Percentiles rank a stretch among this genome's conserved stretches.
phyloP scores from a whole-genome alignment of 2,797 vertebrate genomes.

The Diplodus puntazzo region DNA sequence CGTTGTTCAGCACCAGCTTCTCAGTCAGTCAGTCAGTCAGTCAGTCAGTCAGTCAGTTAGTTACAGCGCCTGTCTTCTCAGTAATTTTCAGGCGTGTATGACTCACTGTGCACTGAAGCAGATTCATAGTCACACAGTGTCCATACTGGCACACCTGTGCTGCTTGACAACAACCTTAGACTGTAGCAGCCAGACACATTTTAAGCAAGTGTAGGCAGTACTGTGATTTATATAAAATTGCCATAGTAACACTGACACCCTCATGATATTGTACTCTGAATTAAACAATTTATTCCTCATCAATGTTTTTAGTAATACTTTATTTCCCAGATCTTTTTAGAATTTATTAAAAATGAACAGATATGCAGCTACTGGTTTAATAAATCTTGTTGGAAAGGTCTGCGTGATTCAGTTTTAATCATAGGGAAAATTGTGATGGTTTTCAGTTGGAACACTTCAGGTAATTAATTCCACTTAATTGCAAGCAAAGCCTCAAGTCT shows the following conservation, averaged over 20 bases:
- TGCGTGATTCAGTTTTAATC: neutral
- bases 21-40: constrained; percentile 24
- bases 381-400: neutral
- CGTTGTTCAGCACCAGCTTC: constrained; percentile 18
- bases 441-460: neutral
- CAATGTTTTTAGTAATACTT: neutral
- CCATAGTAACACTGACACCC: neutral
- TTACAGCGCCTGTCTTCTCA: constrained; percentile 30
- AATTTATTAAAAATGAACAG: neutral
- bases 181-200: constrained; percentile 12
- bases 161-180: constrained; percentile 35
- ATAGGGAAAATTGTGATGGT: neutral
- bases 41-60: constrained; percentile 30
- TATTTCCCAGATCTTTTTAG: neutral
- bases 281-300: neutral
- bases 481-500: neutral
- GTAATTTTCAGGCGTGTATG: constrained; percentile 68
- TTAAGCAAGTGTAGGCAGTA: neutral
- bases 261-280: neutral
- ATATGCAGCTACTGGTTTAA: neutral
- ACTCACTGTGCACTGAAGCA: constrained; percentile 58
- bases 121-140: constrained; percentile 36
- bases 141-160: constrained; percentile 50
- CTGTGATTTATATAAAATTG: neutral
- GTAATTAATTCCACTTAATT: neutral